These are phyloP conservation scores for Zapornia atra DNA, from an alignment of 2,113 vertebrate genomes.

Conservation along the genomic window DNA sequence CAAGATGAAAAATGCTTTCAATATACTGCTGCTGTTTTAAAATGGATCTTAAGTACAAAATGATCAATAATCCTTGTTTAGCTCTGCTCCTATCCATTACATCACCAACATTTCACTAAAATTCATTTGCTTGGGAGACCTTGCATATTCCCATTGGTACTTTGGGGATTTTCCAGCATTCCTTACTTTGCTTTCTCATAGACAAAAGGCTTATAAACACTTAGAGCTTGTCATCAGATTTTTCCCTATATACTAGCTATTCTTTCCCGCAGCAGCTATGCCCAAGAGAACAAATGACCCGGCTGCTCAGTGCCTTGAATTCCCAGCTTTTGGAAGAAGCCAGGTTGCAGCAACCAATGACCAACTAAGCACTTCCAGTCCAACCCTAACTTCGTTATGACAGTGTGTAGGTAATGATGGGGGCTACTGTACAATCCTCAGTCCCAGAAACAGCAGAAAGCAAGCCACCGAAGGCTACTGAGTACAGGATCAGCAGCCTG, in stretches of 20 bases:
- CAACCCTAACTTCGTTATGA: too few relatives aligned
- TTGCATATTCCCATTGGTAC: not conserved
- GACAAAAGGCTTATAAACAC: not conserved
- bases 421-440: not conserved
- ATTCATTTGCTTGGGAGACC: not conserved
- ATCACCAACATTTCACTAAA: not conserved
- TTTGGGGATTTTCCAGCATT: not conserved
- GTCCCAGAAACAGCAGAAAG: not conserved
- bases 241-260: not conserved
- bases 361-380: not conserved
- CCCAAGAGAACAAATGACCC: not conserved
- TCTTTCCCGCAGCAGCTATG: not conserved
- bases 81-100: not conserved
- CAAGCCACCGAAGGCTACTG: accelerated
- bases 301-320: not conserved
- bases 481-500: not conserved
- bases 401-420: accelerated
- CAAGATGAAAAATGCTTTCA: not conserved
- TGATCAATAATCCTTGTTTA: not conserved
- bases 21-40: not conserved
- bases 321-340: not conserved
- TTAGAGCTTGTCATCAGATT: not conserved
- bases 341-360: not conserved
- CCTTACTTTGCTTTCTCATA: not conserved
- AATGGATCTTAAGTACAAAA: not conserved